Evolutionary conservation across 2,888 invertebrate species (phyloP).

Genomic region (Catocala fraxini): DNA sequence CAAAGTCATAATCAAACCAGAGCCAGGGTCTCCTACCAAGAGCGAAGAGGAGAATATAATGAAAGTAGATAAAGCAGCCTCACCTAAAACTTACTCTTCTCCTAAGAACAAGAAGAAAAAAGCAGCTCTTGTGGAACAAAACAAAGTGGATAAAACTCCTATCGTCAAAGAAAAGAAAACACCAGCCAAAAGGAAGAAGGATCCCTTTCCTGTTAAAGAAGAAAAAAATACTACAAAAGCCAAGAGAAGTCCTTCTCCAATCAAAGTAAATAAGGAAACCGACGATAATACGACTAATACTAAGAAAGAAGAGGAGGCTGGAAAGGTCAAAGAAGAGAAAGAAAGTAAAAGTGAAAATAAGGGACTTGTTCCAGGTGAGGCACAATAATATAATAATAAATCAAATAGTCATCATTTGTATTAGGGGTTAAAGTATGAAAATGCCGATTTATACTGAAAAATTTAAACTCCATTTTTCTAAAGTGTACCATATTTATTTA

Average conservation of each 20-base stretch:
- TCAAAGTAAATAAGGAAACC: constrained; percentile 24
- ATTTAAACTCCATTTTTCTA: too few species aligned
- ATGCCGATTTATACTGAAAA: too few species aligned
- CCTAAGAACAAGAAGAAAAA: constrained; percentile 64
- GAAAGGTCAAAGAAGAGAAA: constrained; percentile 30
- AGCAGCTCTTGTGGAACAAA: constrained; percentile 19
- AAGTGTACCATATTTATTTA: too few species aligned
- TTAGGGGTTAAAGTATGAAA: too few species aligned
- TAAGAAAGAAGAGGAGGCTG: constrained; percentile 33
- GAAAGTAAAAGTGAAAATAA: constrained; percentile 36
- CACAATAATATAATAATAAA: too few species aligned
- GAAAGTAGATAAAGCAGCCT: constrained; percentile 57
- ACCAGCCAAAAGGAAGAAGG: constrained; percentile 4
- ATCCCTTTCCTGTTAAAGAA: background rate
- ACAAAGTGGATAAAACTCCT: constrained; percentile 9
- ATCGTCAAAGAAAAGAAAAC: constrained; percentile 10
- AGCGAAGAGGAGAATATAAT: constrained; percentile 53
- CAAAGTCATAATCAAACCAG: constrained; percentile 52
- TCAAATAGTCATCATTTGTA: too few species aligned
- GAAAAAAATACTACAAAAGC: constrained; percentile 1
- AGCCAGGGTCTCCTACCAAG: constrained; percentile 59
- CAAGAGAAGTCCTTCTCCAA: constrained; percentile 18
- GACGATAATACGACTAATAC: constrained; percentile 11
- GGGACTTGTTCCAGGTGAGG: constrained; percentile 59
- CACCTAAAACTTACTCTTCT: constrained; percentile 69